These are phyloP conservation scores for Thymelicus sylvestris DNA, from an alignment of 2,888 invertebrate species.

Conservation along the genomic window DNA sequence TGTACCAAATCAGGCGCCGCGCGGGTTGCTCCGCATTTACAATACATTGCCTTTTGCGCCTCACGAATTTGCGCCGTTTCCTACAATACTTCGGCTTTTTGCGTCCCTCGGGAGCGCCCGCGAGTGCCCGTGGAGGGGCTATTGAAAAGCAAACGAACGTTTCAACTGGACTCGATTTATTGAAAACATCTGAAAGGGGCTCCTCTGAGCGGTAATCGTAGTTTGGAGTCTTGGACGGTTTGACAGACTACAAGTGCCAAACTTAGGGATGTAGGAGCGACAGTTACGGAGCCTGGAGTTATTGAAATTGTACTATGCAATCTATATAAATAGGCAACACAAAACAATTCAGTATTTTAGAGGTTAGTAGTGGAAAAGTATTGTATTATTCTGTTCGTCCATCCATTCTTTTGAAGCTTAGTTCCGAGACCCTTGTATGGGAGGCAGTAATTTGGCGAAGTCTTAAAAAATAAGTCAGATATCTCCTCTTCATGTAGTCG, in stretches of 20 bases:
- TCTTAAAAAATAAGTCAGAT: no score
- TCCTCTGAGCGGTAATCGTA: slow-evolving; percentile 10
- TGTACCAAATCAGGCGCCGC: slow-evolving; percentile 1
- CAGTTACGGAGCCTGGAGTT: not conserved
- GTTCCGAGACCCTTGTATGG: no score
- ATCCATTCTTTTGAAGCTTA: no score
- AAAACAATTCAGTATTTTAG: no score
- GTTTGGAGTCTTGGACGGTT: not conserved
- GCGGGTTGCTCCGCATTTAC: slow-evolving; percentile 5
- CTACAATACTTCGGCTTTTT: slow-evolving; percentile 11
- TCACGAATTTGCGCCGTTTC: slow-evolving; percentile 4
- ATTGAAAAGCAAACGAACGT: slow-evolving; percentile 39
- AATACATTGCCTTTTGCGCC: slow-evolving; percentile 8
- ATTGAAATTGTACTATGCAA: no score
- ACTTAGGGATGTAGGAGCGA: not conserved
- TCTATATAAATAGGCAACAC: no score
- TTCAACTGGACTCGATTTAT: slow-evolving; percentile 35
- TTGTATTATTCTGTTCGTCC: no score
- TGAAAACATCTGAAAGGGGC: slow-evolving; percentile 36
- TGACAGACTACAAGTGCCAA: not conserved
- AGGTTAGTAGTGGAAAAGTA: no score
- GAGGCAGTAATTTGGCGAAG: no score
- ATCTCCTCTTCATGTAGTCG: no score
- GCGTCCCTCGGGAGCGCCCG: slow-evolving; percentile 1
- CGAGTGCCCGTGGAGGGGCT: slow-evolving; percentile 14